Evolutionary conservation across 2,888 invertebrate genomes (phyloP), one percentile per base, ranked within the genome.

Genomic region (Bellardia pandia): DNA sequence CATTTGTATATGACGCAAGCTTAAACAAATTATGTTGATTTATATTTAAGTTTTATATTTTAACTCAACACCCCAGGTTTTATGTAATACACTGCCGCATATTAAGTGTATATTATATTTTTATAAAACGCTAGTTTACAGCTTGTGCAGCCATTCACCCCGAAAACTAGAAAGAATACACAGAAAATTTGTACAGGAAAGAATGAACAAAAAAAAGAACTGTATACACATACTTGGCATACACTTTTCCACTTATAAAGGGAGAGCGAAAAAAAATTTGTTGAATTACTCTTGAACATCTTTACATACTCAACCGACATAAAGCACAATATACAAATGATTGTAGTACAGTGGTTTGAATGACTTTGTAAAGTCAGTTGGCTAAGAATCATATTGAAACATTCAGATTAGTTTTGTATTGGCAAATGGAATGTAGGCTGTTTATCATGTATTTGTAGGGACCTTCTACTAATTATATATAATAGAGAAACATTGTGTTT

Each of bases 141-240:
- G 53, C 79, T 85, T 72, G 33, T 53, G 14, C 68, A 79, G 75
- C 75, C 85, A 62, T 85, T 79, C 75, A 85, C 79, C 79, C 45
- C 68, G 40, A 72, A 74, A 48, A 74, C 58, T 64, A 51, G 40
- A 40, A 51, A 48, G 53, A 7, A 68, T 40, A 62, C 4, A 68
- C 7, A 11, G 14, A 33, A 1, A 48, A 13, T 60, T 33, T 60
- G 30, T 14, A 45, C 13, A 45, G 13, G 6, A 16, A 80, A 37
- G 14, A 7, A 37, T 37, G 9, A 11, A 62, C 45, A n/a, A 11
- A 37, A 30, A 45, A 56, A n/a, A 2, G 5, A 71, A 1, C 11
- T 30, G 3, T 5, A 58, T 30, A 56, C 23, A 56, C 23, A 16
- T 23, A 77, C 68, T 77, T 68, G 56, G 42, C 33, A 58, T 64